These are phyloP conservation scores for Tinea semifulvella DNA, from an alignment of 2,888 invertebrate species.

Conservation along the genomic window DNA sequence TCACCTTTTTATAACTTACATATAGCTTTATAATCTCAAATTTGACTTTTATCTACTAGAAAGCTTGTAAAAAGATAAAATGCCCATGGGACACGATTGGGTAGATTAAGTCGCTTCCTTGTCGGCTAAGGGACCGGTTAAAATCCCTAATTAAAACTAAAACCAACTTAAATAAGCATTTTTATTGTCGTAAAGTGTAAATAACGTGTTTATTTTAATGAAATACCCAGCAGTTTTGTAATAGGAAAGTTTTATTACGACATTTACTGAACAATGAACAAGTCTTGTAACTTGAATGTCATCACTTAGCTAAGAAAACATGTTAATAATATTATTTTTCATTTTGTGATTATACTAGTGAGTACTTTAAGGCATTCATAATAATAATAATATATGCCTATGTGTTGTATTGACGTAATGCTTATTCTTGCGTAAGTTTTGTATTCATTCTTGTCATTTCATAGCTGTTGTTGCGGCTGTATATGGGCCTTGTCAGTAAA, in stretches of 20 bases:
- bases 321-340: too few species aligned
- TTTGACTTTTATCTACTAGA: constrained; percentile 58
- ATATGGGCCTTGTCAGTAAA: too few species aligned
- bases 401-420: too few species aligned
- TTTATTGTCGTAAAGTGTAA: constrained; percentile 7
- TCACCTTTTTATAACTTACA: constrained; percentile 51
- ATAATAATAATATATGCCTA: too few species aligned
- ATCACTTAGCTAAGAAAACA: too few species aligned
- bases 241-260: constrained; percentile 2
- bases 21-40: constrained; percentile 57
- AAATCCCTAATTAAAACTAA: constrained; percentile 7
- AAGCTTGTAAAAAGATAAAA: constrained; percentile 56
- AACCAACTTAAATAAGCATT: constrained; percentile 2
- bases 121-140: constrained; percentile 9
- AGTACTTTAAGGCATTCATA: too few species aligned
- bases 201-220: constrained; percentile 6
- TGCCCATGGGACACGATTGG: constrained; percentile 50
- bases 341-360: too few species aligned
- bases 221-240: neutral
- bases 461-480: too few species aligned
- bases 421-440: too few species aligned
- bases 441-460: too few species aligned
- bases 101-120: constrained; percentile 36
- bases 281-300: too few species aligned
- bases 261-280: too few species aligned